Base-by-base conservation (phyloP, 2,888 invertebrate species). In the Tigriopus californicus region DNA sequence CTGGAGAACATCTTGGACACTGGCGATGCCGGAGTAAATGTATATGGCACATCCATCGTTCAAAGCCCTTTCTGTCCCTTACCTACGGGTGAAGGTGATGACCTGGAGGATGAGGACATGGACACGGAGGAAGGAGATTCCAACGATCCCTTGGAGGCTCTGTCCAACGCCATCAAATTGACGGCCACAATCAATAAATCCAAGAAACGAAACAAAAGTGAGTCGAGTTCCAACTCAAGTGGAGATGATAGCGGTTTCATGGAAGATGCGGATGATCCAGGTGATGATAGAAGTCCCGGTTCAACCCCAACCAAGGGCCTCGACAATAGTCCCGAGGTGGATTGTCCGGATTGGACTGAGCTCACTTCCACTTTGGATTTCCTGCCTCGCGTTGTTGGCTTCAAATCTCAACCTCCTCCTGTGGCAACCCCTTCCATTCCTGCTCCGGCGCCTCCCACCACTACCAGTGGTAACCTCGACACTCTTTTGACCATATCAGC, bases 1-100 rank as follows among this genome's bases (percentile, higher is more conserved):
- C 72, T 90, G 56, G 80, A 79, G n/a, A 75, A 80, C 0, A 79
- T 81, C 1, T 71, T 85, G 62, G 66, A 64, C n/a, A 52, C 60
- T 13, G 58, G 58, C 13, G 57, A 58, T 8, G 11, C 58, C 2
- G 58, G 58, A 2, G 47, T 58, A 15, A 40, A 58, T 12, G 33
- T 47, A 12, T 58, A 47, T 49, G 58, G 47, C 15, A 58, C 54
- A n/a, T 54, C 54, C 3, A 3, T 54, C 54, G 41, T 54, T 10
- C 54, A 44, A 44, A 44, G 44, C 44, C 44, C 44, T 33, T 33
- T 33, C 33, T 33, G 33, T 33, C 33, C 33, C 8, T 8, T 33
- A 5, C 33, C 33, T 33, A 8, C 8, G 33, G 33, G 33, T 8
- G 33, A 33, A 33, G 33, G 33, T 8, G 33, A 33, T 33, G 33